Percentiles rank a stretch among this genome's conserved stretches.
phyloP scores from a whole-genome alignment of 2,113 vertebrate species.

The Brienomyrus longianalis region DNA sequence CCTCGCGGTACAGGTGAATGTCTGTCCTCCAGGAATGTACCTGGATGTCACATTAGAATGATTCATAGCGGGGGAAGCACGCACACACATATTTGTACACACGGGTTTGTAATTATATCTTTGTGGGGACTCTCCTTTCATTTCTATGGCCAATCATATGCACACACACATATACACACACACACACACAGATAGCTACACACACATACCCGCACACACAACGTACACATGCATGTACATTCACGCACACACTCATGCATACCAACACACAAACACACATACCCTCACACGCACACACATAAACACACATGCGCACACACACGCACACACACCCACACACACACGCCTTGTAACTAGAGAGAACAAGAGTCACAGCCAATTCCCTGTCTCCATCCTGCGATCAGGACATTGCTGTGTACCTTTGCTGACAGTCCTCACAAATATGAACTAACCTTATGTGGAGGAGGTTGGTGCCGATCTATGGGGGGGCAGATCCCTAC shows the following conservation, averaged over 20 bases:
- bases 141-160: not conserved
- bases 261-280: not conserved
- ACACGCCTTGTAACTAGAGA: not conserved
- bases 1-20: not conserved
- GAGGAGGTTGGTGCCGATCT: not conserved
- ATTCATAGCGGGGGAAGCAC: not conserved
- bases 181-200: not conserved
- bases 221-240: too few species aligned
- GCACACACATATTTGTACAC: not conserved
- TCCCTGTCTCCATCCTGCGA: not conserved
- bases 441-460: not conserved
- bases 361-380: not conserved
- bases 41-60: not conserved
- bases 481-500: not conserved
- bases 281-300: too few species aligned
- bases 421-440: not conserved
- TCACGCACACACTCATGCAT: too few species aligned
- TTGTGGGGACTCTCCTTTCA: not conserved
- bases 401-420: not conserved
- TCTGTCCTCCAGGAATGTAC: not conserved
- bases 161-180: not conserved
- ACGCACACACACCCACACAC: not conserved
- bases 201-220: not conserved
- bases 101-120: not conserved
- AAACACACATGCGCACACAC: too few species aligned